phyloP scores from a whole-genome alignment of 1,140 invertebrate genomes.

The Drosophila miranda region DNA sequence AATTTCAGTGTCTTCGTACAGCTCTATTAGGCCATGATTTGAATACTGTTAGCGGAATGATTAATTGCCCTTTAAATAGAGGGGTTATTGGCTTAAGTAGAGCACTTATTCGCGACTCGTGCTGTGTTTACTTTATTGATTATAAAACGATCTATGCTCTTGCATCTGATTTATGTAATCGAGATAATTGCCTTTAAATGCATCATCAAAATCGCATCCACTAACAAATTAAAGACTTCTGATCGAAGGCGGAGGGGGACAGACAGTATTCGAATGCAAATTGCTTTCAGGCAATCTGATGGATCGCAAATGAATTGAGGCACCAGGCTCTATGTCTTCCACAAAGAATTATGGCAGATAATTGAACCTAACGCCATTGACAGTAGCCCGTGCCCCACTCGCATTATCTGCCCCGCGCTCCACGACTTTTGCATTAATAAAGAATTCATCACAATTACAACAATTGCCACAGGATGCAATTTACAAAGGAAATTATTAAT shows the following conservation, averaged over 20 bases:
- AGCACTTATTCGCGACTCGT: slow-evolving; percentile 24
- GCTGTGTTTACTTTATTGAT: slow-evolving; percentile 3
- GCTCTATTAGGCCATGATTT: slow-evolving; percentile 33
- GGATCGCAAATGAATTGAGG: slow-evolving; percentile 59
- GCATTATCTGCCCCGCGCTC: background rate
- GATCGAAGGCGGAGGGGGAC: slow-evolving; percentile 10
- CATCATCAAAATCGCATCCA: slow-evolving; percentile 63
- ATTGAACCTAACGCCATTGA: slow-evolving; percentile 75
- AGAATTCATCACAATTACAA: slow-evolving; percentile 81
- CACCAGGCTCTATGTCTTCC: slow-evolving; percentile 4
- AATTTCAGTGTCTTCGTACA: slow-evolving; percentile 11
- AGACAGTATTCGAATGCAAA: slow-evolving; percentile 39
- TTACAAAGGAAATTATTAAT: slow-evolving; percentile 80
- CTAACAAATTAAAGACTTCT: slow-evolving; percentile 43
- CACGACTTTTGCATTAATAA: slow-evolving; percentile 58
- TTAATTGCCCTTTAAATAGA: slow-evolving; percentile 63
- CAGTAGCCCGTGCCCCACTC: slow-evolving; percentile 28
- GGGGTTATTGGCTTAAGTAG: slow-evolving; percentile 39
- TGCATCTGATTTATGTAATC: slow-evolving; percentile 24
- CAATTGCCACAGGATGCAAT: slow-evolving; percentile 79
- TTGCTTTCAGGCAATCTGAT: slow-evolving; percentile 46
- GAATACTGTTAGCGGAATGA: slow-evolving; percentile 40
- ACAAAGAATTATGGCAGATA: slow-evolving; percentile 54
- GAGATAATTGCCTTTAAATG: slow-evolving; percentile 63
- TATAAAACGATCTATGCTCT: no score